Conservation (phyloP, 2,888 invertebrate species). For the Pardosa pseudoannulata region DNA sequence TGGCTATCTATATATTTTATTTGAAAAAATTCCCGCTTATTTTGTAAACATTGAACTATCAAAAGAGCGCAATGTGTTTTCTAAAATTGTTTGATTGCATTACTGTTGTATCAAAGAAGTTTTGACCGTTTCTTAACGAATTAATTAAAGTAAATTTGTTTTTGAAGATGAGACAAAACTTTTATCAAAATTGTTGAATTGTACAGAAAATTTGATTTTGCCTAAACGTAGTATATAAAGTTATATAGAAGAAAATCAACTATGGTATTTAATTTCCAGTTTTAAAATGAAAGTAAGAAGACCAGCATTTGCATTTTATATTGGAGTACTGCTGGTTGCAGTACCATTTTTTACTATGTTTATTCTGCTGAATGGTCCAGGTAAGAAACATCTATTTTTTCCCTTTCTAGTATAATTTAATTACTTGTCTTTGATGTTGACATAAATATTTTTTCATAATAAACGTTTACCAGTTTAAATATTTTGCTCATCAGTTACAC, state of each 20-base stretch:
- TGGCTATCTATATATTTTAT: not conserved
- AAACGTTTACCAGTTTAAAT: no score
- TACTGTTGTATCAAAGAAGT: not conserved
- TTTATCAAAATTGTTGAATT: no score
- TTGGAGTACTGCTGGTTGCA: slow-evolving; percentile 61
- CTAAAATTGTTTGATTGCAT: not conserved
- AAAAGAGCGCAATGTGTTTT: not conserved
- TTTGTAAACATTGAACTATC: not conserved
- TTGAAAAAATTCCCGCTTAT: not conserved
- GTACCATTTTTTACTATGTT: slow-evolving; percentile 71
- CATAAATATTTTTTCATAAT: no score
- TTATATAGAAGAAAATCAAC: not conserved
- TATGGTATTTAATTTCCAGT: not conserved
- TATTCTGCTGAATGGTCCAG: slow-evolving; percentile 67
- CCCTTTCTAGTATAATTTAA: no score
- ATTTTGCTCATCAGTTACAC: no score
- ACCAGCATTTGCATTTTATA: slow-evolving; percentile 71
- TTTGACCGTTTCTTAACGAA: no score
- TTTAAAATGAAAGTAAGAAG: slow-evolving; percentile 48
- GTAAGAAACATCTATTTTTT: slow-evolving; percentile 45
- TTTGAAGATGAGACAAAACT: no score
- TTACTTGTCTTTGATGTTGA: no score
- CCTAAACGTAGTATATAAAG: not conserved
- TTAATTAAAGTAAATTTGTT: no score
- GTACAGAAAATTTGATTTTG: no score